Conservation (phyloP, 2,797 vertebrate species). For the Spatula clypeata region DNA sequence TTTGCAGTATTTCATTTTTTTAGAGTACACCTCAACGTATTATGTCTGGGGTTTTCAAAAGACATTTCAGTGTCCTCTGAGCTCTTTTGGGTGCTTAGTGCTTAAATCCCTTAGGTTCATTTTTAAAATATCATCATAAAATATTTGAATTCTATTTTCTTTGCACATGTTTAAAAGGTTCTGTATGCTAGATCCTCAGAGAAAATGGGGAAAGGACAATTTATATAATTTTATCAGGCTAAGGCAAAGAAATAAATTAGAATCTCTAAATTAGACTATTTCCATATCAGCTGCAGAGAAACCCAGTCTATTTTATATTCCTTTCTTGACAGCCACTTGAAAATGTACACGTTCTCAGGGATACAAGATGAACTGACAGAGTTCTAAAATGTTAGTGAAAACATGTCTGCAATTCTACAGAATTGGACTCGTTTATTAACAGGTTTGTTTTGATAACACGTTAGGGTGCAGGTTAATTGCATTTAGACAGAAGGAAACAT, state of each 20-base stretch:
- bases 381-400: background rate
- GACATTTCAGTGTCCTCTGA: background rate
- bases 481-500: background rate
- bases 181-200: background rate
- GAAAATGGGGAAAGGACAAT: background rate
- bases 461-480: background rate
- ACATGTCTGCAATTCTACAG: background rate
- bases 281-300: background rate
- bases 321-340: background rate
- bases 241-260: background rate
- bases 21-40: background rate
- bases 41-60: background rate
- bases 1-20: background rate
- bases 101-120: background rate
- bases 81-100: background rate
- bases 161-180: background rate
- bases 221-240: background rate
- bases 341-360: background rate
- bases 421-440: background rate
- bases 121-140: background rate
- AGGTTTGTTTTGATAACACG: rapidly evolving
- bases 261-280: background rate
- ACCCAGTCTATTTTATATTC: background rate
- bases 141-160: background rate
- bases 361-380: background rate